A percentile compares a stretch with the other conserved stretches of the same genome.
phyloP scores from a whole-genome alignment of 2,797 vertebrate species.

The Antrozous pallidus region DNA sequence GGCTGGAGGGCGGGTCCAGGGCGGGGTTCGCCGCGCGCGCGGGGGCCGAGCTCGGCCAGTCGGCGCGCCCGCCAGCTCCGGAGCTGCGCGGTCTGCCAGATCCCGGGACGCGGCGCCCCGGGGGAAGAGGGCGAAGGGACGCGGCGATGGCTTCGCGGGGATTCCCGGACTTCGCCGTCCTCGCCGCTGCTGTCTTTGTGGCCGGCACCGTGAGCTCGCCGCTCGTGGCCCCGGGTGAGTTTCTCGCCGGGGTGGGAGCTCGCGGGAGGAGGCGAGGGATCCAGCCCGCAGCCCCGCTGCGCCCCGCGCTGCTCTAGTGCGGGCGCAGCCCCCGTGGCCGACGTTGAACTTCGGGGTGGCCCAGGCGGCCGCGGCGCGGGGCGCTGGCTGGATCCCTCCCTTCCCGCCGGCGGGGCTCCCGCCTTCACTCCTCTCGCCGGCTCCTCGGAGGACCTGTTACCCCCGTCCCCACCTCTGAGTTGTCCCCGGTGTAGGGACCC shows the following conservation, averaged over 20 bases:
- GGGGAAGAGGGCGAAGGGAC: not conserved
- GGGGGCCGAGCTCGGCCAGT: not conserved
- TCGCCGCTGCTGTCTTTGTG: slow-evolving; percentile 40
- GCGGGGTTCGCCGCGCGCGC: not conserved
- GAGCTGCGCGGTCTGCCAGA: rapidly evolving
- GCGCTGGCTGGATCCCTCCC: not conserved
- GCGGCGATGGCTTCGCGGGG: slow-evolving; percentile 55
- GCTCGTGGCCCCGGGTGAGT: slow-evolving; percentile 66
- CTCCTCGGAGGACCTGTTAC: not conserved
- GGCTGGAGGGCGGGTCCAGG: not conserved
- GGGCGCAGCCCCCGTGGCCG: not conserved
- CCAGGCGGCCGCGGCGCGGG: slow-evolving; percentile 50
- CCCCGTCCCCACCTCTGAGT: not conserved
- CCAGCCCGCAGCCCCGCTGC: not conserved
- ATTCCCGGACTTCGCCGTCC: not conserved
- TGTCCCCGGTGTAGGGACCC: not conserved
- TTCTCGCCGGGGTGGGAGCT: not conserved
- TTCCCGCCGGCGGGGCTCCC: not conserved
- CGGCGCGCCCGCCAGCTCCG: rapidly evolving
- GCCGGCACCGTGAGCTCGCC: slow-evolving; percentile 59
- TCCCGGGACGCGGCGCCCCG: not conserved
- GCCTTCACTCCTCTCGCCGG: not conserved
- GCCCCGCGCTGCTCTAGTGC: not conserved
- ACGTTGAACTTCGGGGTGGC: not conserved
- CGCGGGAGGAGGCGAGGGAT: not conserved